Evolutionary conservation across 2,888 invertebrate genomes (phyloP), one percentile per base, ranked within the genome.

Genomic region (Lasioglossum marginatum): DNA sequence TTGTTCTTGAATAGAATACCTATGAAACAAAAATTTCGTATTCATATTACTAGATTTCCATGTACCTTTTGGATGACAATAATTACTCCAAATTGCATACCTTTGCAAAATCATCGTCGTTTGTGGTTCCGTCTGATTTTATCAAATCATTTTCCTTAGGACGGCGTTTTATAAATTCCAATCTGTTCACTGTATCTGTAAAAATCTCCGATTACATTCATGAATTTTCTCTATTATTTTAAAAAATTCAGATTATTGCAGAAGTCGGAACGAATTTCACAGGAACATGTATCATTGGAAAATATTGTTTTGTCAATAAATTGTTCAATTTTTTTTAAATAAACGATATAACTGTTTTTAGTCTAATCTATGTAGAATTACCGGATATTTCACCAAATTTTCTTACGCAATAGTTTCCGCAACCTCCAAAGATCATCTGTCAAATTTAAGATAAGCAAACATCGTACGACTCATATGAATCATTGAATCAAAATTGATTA

Each of bases 41-140:
- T 43, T 63, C 40, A 14, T 23, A 27, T 60, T 60, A 60, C 16
- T 34, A n/a, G n/a, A 52, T 52, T 63, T 34, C 12, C 4, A 66
- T 57, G n/a, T 14, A 8, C 37, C 14, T n/a, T 77, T 45, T 6
- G n/a, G 27, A 70, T 16, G 34, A 34, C 23, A 34, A 19, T 66
- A 66, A 66, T 66, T 6, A 66, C 4, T 66, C 23, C 19, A 10
- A 34, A 37, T 71, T 40, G 52, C 40, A 31, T 68, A 83, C 85
- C 76, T 77, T 79, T 66, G 6, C 1, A 6, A 70, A 34, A 57
- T 76, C 73, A 40, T 66, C 16, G 2, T n/a, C 14, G 34, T 10
- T 73, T 10, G 27, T 43, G 1, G 37, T 63, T 8, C 52, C 31
- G 14, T 43, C 16, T 23, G 31, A 60, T 48, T 52, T 66, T 8